phyloP scores from a whole-genome alignment of 2,888 invertebrate species.

The Nebria salina region DNA sequence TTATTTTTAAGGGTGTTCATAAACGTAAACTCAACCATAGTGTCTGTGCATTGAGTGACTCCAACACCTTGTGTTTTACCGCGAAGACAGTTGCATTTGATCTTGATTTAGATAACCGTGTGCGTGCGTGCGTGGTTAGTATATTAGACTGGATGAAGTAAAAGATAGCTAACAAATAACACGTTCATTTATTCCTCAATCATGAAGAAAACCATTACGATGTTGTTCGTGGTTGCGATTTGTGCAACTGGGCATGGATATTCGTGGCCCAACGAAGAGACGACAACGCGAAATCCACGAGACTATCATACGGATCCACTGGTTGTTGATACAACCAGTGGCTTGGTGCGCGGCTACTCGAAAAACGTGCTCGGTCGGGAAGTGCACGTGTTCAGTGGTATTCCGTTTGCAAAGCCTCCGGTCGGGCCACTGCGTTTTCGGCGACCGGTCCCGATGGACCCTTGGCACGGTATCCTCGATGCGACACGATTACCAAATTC shows the following conservation, averaged over 20 bases:
- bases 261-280: conserved; percentile 62
- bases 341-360: conserved; percentile 81
- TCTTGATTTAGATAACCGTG: not conserved
- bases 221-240: conserved; percentile 51
- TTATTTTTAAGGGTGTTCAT: not conserved
- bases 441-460: conserved; percentile 84
- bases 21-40: conserved; percentile 8
- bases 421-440: conserved; percentile 86
- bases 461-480: conserved; percentile 87
- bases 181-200: not conserved
- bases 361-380: conserved; percentile 85
- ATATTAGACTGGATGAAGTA: not conserved
- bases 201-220: conserved; percentile 40
- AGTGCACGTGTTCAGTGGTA: conserved; percentile 88
- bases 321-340: conserved; percentile 84
- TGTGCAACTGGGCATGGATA: conserved; percentile 56
- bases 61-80: not conserved
- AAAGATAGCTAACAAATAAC: not conserved
- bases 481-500: conserved; percentile 85
- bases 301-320: conserved; percentile 73
- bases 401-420: conserved; percentile 92
- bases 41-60: conserved; percentile 7
- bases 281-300: conserved; percentile 58
- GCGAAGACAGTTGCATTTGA: not conserved
- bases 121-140: conserved; percentile 9